Evolutionary conservation across 2,113 vertebrate species (phyloP).

Genomic region (Onychostoma macrolepis): DNA sequence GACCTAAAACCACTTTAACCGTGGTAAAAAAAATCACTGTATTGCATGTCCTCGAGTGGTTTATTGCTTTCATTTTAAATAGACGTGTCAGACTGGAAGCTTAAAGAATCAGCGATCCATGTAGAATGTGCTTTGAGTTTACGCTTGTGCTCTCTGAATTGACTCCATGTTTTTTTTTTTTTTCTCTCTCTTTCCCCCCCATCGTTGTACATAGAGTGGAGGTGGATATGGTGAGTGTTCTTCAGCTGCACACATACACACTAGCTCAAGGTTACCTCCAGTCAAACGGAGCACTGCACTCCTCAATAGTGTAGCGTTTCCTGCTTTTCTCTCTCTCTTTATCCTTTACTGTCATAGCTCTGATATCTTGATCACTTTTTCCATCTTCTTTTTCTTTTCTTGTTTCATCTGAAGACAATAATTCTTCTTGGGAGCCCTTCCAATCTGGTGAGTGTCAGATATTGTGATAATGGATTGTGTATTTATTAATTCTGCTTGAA

Average conservation of each 20-base stretch:
- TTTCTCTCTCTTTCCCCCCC: slow-evolving; percentile 29
- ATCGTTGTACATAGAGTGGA: slow-evolving; percentile 79
- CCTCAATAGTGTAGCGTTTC: slow-evolving; percentile 36
- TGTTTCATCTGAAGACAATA: slow-evolving; percentile 70
- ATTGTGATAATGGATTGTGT: background rate
- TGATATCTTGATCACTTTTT: slow-evolving; percentile 57
- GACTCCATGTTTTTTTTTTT: background rate
- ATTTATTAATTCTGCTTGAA: background rate
- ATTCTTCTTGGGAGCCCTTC: slow-evolving; percentile 77
- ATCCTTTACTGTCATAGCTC: slow-evolving; percentile 42
- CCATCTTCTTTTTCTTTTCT: slow-evolving; percentile 53
- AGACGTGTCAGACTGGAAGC: background rate
- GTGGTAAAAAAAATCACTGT: background rate
- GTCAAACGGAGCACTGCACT: slow-evolving; percentile 35
- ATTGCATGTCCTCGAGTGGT: background rate
- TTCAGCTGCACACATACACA: slow-evolving; percentile 29
- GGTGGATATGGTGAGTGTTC: slow-evolving; percentile 92
- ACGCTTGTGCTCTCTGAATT: slow-evolving; percentile 13
- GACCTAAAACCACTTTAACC: background rate
- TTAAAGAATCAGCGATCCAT: background rate
- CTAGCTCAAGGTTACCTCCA: slow-evolving; percentile 32
- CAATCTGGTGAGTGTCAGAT: slow-evolving; percentile 70
- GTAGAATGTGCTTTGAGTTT: slow-evolving; percentile 15
- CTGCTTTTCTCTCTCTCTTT: slow-evolving; percentile 31
- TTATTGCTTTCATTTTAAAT: background rate